Evolutionary conservation across 1,140 invertebrate species (phyloP), one percentile per base, ranked within the genome.

Genomic region (Neomicropteryx cornuta): DNA sequence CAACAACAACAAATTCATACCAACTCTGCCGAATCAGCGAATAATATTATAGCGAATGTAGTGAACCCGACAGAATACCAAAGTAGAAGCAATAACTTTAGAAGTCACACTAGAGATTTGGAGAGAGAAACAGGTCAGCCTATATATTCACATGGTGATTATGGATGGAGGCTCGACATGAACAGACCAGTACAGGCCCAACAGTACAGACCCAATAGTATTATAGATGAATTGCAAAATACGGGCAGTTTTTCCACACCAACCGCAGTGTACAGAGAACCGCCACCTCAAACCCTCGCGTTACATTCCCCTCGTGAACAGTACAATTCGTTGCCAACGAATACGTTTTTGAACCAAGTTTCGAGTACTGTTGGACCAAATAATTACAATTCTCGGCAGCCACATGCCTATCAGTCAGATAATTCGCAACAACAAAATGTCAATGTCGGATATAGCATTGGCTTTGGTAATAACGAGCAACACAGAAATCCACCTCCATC

Each of bases 121-220:
- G 53, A 58, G 31, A 52, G 52, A 42, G 54, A 59, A 37, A 48
- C 45, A 10, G 42, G 43, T 18, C 55, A 56, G 43, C 38, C 47
- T 24, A 49, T 43, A 18, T 67, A 66, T 45, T 63, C 66, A 3
- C 56, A 60, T 37, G 62, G 62, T 29, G 62, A 67, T 42, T 68
- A 58, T 47, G 64, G 66, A 10, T 68, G 66, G 66, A 67, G 62
- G 48, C 34, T 67, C 4, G 42, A 46, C 11, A 56, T 53, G 6
- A 66, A 60, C 43, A 68, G 61, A 37, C 38, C 17, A 8, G 8
- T 27, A n/a, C n/a, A n/a, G n/a, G n/a, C n/a, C n/a, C 13, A 13
- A 8, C 23, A 27, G 23, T 27, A 8, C 23, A 27, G 23, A 27
- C 13, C 8, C 33, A 35, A 5, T 35, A 35, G 18, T n/a, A n/a